phyloP scores from a whole-genome alignment of 1,140 invertebrate species.

The Drosophila burlai region DNA sequence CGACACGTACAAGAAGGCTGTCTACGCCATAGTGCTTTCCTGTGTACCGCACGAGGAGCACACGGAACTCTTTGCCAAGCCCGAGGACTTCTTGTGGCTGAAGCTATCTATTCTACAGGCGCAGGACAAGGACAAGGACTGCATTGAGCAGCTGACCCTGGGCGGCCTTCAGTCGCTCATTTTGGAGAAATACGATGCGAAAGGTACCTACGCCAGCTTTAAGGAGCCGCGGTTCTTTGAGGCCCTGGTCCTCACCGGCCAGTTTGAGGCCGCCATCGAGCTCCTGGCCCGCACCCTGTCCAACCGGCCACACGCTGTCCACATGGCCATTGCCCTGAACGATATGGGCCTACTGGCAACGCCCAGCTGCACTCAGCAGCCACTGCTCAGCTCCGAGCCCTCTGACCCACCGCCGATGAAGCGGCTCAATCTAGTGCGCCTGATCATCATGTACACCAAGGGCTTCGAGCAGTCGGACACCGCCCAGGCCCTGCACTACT shows the following conservation, averaged over 20 bases:
- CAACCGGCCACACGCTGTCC: conserved; percentile 94
- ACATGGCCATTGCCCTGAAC: conserved; percentile 95
- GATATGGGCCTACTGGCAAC: conserved; percentile 93
- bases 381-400: conserved; percentile 87
- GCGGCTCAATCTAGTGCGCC: conserved; percentile 93
- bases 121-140: conserved; percentile 58
- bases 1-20: conserved; percentile 92
- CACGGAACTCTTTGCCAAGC: conserved; percentile 91
- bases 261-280: conserved; percentile 98
- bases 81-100: conserved; percentile 98
- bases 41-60: conserved; percentile 95
- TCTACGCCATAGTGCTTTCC: conserved; percentile 92
- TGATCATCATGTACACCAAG: conserved; percentile 95
- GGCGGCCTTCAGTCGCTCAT: conserved; percentile 92
- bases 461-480: conserved; percentile 95
- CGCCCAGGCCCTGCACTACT: conserved; percentile 95
- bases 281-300: conserved; percentile 92
- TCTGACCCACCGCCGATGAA: conserved; percentile 91
- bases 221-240: conserved; percentile 96
- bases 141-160: conserved; percentile 88
- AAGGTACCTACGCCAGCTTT: conserved; percentile 95
- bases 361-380: conserved; percentile 88
- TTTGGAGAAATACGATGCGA: conserved; percentile 96
- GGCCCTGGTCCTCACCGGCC: conserved; percentile 95
- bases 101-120: conserved; percentile 93